phyloP scores from a whole-genome alignment of 2,797 vertebrate species.

The Petrocephalus schoutedeni region DNA sequence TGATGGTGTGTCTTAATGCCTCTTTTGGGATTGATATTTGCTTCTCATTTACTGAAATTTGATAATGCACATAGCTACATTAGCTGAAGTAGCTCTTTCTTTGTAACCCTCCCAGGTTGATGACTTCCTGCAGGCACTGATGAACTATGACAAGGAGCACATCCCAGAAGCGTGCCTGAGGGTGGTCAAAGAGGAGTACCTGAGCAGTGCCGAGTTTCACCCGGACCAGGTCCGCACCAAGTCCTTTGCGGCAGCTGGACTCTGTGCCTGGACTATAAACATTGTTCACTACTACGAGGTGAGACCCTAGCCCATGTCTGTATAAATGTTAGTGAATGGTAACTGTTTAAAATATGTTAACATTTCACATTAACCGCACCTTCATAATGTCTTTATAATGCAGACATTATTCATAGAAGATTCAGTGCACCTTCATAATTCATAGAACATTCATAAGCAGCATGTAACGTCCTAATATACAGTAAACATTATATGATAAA shows the following conservation, averaged over 20 bases:
- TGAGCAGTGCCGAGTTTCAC: conserved; percentile 73
- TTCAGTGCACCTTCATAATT: neutral
- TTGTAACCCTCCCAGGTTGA: conserved; percentile 61
- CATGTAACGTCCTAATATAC: neutral
- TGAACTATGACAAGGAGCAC: conserved; percentile 75
- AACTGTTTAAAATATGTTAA: neutral
- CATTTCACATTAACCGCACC: neutral
- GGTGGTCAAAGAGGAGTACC: conserved; percentile 71
- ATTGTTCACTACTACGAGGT: conserved; percentile 77
- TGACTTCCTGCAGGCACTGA: conserved; percentile 73
- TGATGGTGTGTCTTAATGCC: conserved; percentile 23
- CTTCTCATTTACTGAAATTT: conserved; percentile 18
- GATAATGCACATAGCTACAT: neutral
- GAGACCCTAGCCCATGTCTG: conserved; percentile 24
- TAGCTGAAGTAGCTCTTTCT: neutral
- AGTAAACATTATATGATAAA: neutral
- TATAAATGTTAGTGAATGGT: neutral
- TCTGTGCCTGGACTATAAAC: conserved; percentile 78
- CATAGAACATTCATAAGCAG: neutral
- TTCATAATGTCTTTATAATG: neutral
- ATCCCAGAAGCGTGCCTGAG: conserved; percentile 75
- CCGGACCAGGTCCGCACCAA: conserved; percentile 70
- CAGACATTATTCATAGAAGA: neutral
- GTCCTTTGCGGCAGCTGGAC: conserved; percentile 75
- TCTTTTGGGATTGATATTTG: conserved; percentile 41